Percentiles rank a stretch among this genome's conserved stretches.
phyloP scores from a whole-genome alignment of 2,113 vertebrate species.

The Euleptes europaea region DNA sequence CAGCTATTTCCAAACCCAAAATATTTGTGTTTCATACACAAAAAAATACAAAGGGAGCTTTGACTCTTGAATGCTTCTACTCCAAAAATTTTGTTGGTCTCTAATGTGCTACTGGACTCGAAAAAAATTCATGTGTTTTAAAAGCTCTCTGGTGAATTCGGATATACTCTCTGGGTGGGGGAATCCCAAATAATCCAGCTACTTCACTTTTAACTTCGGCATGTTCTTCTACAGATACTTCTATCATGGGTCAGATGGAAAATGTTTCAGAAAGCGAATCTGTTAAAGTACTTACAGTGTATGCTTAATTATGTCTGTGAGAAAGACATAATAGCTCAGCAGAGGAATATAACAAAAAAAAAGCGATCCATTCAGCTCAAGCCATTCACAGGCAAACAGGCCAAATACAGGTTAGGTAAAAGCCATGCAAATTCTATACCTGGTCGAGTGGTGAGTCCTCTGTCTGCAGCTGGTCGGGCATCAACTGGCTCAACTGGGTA shows the following conservation, averaged over 20 bases:
- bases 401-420: slow-evolving; percentile 39
- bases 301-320: not conserved
- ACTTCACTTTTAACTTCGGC: not conserved
- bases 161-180: not conserved
- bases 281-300: not conserved
- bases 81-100: too few species aligned
- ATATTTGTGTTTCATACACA: too few species aligned
- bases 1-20: too few species aligned
- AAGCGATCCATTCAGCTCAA: slow-evolving; percentile 19
- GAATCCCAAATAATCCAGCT: fast-evolving
- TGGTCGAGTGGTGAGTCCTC: slow-evolving; percentile 93
- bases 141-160: fast-evolving
- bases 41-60: too few species aligned
- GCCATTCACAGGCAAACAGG: slow-evolving; percentile 12
- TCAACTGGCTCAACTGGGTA: slow-evolving; percentile 92
- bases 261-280: not conserved
- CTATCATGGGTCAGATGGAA: fast-evolving
- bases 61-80: too few species aligned
- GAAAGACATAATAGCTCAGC: not conserved
- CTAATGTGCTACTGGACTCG: too few species aligned
- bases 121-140: not conserved
- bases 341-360: not conserved
- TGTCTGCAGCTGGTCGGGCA: slow-evolving; percentile 88
- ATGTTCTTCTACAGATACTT: not conserved
- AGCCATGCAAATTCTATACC: slow-evolving; percentile 74